A percentile compares a stretch with the other conserved stretches of the same genome.
These are phyloP conservation scores for Dendrolimus punctatus DNA, from an alignment of 1,140 invertebrate species.

Conservation along the genomic window DNA sequence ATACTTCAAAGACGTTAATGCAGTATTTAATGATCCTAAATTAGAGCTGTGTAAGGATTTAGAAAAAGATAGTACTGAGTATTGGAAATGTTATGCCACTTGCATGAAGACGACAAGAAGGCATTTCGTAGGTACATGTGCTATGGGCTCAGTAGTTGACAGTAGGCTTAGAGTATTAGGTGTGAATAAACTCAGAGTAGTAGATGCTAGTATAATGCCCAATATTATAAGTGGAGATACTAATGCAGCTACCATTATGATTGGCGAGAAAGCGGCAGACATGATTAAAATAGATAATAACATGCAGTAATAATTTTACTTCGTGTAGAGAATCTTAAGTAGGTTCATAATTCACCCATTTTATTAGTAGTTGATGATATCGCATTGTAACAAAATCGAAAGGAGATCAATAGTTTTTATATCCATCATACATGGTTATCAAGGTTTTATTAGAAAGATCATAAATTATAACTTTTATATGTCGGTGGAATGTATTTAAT, in stretches of 20 bases:
- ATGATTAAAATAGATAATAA: constrained; percentile 1
- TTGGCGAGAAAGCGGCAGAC: background rate
- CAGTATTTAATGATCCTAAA: constrained; percentile 3
- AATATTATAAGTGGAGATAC: constrained; percentile 1
- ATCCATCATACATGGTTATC: too few relatives aligned
- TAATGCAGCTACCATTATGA: constrained; percentile 4
- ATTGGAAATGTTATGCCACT: constrained; percentile 1
- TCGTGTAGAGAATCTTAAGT: too few relatives aligned
- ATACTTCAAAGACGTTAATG: background rate
- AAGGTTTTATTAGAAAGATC: too few relatives aligned
- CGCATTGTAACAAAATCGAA: too few relatives aligned
- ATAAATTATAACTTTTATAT: too few relatives aligned
- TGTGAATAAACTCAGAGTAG: background rate
- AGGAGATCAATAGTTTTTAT: too few relatives aligned
- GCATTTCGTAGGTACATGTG: constrained; percentile 3
- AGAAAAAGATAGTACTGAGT: background rate
- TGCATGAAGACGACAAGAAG: background rate
- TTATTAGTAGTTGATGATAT: too few relatives aligned
- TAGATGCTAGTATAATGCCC: constrained; percentile 3
- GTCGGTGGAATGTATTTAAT: too few relatives aligned
- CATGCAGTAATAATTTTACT: too few relatives aligned
- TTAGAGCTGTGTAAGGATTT: background rate
- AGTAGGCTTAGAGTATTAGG: background rate
- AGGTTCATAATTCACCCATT: too few relatives aligned
- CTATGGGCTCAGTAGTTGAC: constrained; percentile 7